Percentiles rank a stretch among this genome's conserved stretches.
Evolutionary conservation across 2,797 vertebrate species (phyloP).

Genomic region (Borostomias antarcticus): DNA sequence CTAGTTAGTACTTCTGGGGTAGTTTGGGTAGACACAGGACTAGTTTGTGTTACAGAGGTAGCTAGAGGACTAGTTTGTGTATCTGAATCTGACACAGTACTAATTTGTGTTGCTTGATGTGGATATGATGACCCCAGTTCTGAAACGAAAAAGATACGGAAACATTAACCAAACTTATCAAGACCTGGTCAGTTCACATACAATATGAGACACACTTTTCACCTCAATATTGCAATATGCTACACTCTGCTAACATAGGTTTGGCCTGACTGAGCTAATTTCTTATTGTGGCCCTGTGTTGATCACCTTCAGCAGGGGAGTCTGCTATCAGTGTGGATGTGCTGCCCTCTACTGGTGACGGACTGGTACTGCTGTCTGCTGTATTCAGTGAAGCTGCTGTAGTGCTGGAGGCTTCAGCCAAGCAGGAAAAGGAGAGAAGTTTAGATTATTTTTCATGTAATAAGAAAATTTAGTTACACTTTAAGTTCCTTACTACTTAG

Average conservation of each 20-base stretch:
- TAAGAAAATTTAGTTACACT: no score
- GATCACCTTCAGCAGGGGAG: background rate
- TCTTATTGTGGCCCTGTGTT: no score
- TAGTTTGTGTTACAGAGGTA: background rate
- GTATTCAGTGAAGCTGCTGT: background rate
- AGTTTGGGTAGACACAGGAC: background rate
- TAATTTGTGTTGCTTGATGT: background rate
- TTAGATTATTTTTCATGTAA: no score
- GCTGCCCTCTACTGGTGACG: slow-evolving; percentile 1
- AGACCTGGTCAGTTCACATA: no score
- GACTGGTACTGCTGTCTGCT: slow-evolving; percentile 2
- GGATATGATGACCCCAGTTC: background rate
- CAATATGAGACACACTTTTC: no score
- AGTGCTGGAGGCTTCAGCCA: background rate
- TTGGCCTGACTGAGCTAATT: no score
- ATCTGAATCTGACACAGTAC: background rate
- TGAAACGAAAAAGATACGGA: background rate
- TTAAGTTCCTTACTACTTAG: no score
- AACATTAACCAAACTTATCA: no score
- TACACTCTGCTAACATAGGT: no score
- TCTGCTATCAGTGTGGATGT: background rate
- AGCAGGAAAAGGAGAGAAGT: background rate
- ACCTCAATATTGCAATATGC: no score
- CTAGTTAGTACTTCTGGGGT: background rate
- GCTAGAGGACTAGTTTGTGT: background rate